These are phyloP conservation scores for Charaxes varanes DNA, from an alignment of 1,140 invertebrate species.

Conservation along the genomic window DNA sequence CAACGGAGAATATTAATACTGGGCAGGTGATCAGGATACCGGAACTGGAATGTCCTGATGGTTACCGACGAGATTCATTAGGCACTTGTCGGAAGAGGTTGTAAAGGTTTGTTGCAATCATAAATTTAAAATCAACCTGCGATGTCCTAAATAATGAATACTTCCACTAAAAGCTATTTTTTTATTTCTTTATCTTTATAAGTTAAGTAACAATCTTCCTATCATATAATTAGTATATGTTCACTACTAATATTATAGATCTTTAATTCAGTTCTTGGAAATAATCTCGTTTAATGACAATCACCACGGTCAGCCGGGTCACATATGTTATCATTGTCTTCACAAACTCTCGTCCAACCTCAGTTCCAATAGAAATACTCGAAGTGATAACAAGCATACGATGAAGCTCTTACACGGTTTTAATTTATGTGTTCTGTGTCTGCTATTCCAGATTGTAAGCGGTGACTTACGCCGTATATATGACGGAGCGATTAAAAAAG, in stretches of 20 bases:
- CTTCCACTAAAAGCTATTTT: not conserved
- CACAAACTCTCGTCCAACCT: no score
- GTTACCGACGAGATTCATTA: constrained; percentile 36
- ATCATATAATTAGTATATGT: no score
- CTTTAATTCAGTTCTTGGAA: no score
- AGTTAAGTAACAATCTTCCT: no score
- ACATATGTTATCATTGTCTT: no score
- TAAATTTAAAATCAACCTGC: no score
- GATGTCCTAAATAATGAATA: no score
- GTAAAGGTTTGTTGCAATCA: constrained; percentile 28
- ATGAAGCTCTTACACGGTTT: constrained; percentile 20
- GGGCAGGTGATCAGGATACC: constrained; percentile 52
- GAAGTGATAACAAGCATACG: constrained; percentile 8
- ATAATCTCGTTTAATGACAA: no score
- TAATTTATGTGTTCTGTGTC: constrained; percentile 8
- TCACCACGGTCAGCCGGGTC: no score
- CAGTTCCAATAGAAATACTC: constrained; percentile 1
- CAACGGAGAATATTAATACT: constrained; percentile 29
- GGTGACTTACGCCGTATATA: constrained; percentile 12
- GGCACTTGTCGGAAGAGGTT: constrained; percentile 40
- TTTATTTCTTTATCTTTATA: no score
- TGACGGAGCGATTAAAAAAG: constrained; percentile 15
- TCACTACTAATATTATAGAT: no score
- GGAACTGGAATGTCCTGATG: constrained; percentile 40
- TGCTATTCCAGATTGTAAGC: constrained; percentile 8